Percentiles rank a stretch among this genome's conserved stretches.
Evolutionary conservation across 2,888 invertebrate genomes (phyloP).

Genomic region (Lampropteryx suffumata): DNA sequence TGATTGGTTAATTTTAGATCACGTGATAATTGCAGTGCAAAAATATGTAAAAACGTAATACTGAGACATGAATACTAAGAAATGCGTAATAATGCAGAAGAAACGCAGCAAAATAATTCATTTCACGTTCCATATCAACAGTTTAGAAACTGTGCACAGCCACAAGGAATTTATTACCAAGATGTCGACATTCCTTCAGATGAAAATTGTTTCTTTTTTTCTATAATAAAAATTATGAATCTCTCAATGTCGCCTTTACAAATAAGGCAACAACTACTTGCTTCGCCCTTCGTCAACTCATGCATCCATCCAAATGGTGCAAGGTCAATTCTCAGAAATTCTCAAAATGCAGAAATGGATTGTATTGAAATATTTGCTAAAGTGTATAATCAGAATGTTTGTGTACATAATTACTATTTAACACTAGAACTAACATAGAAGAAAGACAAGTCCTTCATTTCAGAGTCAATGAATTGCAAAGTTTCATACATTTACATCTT

Average conservation of each 20-base stretch:
- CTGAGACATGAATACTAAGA: too few relatives aligned
- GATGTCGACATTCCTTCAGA: too few relatives aligned
- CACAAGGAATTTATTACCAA: too few relatives aligned
- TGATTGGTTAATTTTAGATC: slow-evolving; percentile 32
- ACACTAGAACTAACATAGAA: slow-evolving; percentile 41
- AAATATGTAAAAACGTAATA: slow-evolving; percentile 26
- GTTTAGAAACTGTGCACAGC: slow-evolving; percentile 17
- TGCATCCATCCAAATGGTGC: too few relatives aligned
- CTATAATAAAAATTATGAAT: too few relatives aligned
- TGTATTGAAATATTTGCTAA: slow-evolving; percentile 47
- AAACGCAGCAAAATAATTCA: slow-evolving; percentile 20
- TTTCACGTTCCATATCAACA: slow-evolving; percentile 22
- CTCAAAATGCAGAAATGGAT: slow-evolving; percentile 49
- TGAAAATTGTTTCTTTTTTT: too few relatives aligned
- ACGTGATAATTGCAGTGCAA: slow-evolving; percentile 27
- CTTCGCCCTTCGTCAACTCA: too few relatives aligned
- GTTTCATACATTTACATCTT: slow-evolving; percentile 50
- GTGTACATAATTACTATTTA: slow-evolving; percentile 46
- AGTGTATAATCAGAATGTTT: slow-evolving; percentile 50
- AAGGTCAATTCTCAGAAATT: too few relatives aligned
- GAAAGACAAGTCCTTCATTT: slow-evolving; percentile 46
- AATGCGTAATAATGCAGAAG: slow-evolving; percentile 23
- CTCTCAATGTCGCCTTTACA: too few relatives aligned
- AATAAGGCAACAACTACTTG: too few relatives aligned
- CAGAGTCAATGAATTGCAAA: slow-evolving; percentile 46